phyloP scores from a whole-genome alignment of 2,888 invertebrate genomes.

The Noctua pronuba region DNA sequence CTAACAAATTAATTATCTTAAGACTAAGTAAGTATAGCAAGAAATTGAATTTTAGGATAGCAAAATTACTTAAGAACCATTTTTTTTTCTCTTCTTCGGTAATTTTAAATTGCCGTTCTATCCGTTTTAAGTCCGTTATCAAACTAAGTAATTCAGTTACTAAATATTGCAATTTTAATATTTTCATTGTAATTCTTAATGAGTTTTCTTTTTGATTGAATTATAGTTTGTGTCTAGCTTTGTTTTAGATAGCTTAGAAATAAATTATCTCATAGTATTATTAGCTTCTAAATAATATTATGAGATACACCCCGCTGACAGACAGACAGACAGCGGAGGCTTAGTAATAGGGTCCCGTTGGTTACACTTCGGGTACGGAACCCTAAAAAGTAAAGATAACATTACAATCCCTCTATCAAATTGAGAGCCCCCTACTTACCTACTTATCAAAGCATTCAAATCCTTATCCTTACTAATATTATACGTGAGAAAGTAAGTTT shows the following conservation, averaged over 20 bases:
- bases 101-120: not conserved
- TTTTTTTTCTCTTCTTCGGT: not conserved
- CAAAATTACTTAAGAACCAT: not conserved
- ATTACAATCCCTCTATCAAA: not conserved
- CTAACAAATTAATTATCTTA: too few species aligned
- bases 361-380: too few species aligned
- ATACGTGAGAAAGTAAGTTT: too few species aligned
- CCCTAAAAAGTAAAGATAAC: not conserved
- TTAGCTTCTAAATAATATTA: too few species aligned
- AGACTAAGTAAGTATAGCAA: too few species aligned
- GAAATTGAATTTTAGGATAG: not conserved
- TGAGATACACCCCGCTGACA: too few species aligned
- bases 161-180: not conserved
- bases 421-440: too few species aligned
- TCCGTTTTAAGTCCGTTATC: not conserved
- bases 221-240: not conserved
- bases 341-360: too few species aligned
- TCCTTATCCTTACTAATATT: too few species aligned
- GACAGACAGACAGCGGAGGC: too few species aligned
- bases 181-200: not conserved
- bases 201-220: not conserved
- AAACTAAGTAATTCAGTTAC: not conserved
- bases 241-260: not conserved
- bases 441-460: too few species aligned
- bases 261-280: too few species aligned